Base-by-base conservation (phyloP, 2,888 invertebrate species). In the Noctua janthina region DNA sequence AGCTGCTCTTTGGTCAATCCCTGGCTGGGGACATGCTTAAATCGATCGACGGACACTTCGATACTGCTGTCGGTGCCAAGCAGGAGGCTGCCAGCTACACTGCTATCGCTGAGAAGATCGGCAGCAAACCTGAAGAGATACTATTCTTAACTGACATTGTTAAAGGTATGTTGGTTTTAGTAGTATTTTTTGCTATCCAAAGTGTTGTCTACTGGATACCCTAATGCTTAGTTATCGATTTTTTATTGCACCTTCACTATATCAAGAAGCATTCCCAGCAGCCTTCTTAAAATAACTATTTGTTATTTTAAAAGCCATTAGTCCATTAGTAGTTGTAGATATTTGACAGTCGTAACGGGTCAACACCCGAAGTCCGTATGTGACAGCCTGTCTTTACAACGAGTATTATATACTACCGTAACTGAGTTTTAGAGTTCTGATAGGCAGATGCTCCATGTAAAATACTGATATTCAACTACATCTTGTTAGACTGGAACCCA, bases 101-200 rank as follows among this genome's bases (percentile, higher is more conserved):
- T 76, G 98, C 98, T 70, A 99, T 99, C 83, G 97, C 98, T 1
- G 96, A 97, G 87, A 97, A 98, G 89, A 97, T 99, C 68, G 97
- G 97, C 73, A 96, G 97, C 81, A 96, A 97, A 62, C 95, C 98
- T 29, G 97, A 97, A 15, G 97, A 98, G 83, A 97, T 99, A 71
- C 92, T 99, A 29, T 99, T 99, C 94, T 97, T 99, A 23, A 99
- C 99, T 67, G 99, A 99, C 94, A 97, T 98, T 90, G 96, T 98
- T 6, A 98, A 98, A 97, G 99, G 99, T 99, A 92, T 62, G 70
- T 39, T 13, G 6, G 39, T 64, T n/a, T n/a, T 64, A 11, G 15
- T 76, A 39, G 29, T 29, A 29, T 29, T 56, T 39, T 23, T 23
- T 68, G n/a, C 15, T 11, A 35, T 54, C 5, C 15, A 43, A 7